Evolutionary conservation across 2,888 invertebrate genomes (phyloP), one percentile per base, ranked within the genome.

Genomic region (Diabrotica balteata): DNA sequence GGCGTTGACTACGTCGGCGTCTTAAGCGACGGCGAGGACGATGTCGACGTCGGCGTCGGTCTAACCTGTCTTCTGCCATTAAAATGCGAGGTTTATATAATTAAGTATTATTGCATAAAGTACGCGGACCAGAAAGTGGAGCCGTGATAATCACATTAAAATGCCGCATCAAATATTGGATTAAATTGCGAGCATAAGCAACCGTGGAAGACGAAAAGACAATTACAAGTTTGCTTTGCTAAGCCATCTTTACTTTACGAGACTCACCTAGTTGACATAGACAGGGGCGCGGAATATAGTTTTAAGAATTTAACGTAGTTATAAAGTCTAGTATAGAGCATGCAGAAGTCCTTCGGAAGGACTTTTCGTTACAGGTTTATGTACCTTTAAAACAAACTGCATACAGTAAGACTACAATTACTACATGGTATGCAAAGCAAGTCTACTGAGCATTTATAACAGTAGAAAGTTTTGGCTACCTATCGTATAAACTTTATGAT

Each of bases 121-220:
- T 72, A 72, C 67, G 74, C 72, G 73, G 72, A 73, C 73, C 70
- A 63, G 68, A 67, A 71, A 70, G 74, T 73, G 71, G 67, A 70
- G 73, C 71, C 71, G 72, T 67, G 74, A 75, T 76, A 76, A 76
- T 75, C 72, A 70, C 67, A 73, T 76, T 73, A 76, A 72, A 70
- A 72, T 69, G 74, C 75, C 76, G 73, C 76, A 74, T 76, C 75
- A 73, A 75, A 75, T 76, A 76, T 75, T 72, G 76, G 76, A 74
- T 76, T 73, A 72, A 72, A 70, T 64, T 63, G 59, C 68, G 61
- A 61, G 59, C 71, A 71, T 64, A 68, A 64, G 66, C 68, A 68
- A 64, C 66, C 57, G 66, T 59, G 62, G 54, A 66, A 68, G 68
- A 64, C 60, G 52, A 60, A 68, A 71, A 67, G 68, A 68, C 71